A percentile compares a stretch with the other conserved stretches of the same genome.
Conservation (phyloP, 2,888 invertebrate genomes). For the Melinaea marsaeus region DNA sequence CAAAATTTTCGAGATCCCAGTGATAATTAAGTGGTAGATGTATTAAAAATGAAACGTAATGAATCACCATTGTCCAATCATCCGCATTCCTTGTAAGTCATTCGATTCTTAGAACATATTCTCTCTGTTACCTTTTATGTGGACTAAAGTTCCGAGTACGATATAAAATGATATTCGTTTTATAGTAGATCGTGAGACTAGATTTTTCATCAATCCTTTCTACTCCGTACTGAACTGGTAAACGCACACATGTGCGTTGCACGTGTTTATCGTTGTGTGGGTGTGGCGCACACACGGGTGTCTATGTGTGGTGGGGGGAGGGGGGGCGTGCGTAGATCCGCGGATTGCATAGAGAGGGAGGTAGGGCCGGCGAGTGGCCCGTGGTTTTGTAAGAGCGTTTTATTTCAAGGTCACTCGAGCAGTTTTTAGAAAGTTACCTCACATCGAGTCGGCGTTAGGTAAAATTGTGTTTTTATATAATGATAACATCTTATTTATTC, state of each 20-base stretch:
- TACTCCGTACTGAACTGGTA: constrained; percentile 45
- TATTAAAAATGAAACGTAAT: constrained; percentile 9
- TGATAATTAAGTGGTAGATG: neutral
- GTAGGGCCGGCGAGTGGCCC: constrained; percentile 66
- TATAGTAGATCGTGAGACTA: constrained; percentile 43
- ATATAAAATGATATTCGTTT: constrained; percentile 23
- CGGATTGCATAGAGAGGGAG: constrained; percentile 54
- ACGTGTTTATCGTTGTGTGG: constrained; percentile 38
- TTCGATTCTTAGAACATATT: constrained; percentile 28
- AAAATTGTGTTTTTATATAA: constrained; percentile 42
- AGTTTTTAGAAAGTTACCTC: constrained; percentile 78
- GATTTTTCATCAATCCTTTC: constrained; percentile 70
- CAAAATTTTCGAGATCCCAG: neutral
- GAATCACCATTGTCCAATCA: constrained; percentile 31
- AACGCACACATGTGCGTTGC: constrained; percentile 40
- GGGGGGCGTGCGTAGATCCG: constrained; percentile 58
- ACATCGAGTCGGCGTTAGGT: constrained; percentile 56
- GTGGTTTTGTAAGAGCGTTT: constrained; percentile 77
- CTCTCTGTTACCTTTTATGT: constrained; percentile 26
- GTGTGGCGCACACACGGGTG: constrained; percentile 44
- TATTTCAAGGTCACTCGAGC: constrained; percentile 77
- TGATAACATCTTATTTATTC: neutral
- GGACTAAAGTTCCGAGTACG: constrained; percentile 18
- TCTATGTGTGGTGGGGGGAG: constrained; percentile 42
- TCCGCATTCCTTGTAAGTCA: constrained; percentile 32